Evolutionary conservation across 1,140 invertebrate species (phyloP).

Genomic region (Medauroidea extradentata): DNA sequence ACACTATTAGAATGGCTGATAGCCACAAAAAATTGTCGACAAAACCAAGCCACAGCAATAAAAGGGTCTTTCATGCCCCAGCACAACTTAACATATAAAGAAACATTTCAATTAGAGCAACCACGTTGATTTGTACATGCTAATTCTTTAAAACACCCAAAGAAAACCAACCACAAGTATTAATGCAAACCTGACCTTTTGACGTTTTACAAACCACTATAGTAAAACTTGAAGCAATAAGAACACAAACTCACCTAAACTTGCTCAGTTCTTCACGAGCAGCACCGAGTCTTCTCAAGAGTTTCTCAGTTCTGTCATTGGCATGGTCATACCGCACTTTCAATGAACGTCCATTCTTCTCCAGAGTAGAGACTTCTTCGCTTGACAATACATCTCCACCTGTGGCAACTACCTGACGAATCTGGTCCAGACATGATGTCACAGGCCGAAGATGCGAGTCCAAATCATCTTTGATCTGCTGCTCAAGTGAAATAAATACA

Average conservation of each 20-base stretch:
- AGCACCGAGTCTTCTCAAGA: slow-evolving; percentile 68
- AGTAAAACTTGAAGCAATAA: too few species aligned
- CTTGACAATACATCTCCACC: slow-evolving; percentile 84
- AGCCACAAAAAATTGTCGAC: too few species aligned
- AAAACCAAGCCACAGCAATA: too few species aligned
- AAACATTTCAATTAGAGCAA: too few species aligned
- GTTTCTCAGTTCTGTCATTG: slow-evolving; percentile 68
- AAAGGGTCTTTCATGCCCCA: too few species aligned
- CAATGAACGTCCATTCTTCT: slow-evolving; percentile 76
- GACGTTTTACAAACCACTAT: too few species aligned
- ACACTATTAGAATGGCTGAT: too few species aligned
- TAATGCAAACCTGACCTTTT: too few species aligned
- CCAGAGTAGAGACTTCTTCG: slow-evolving; percentile 81
- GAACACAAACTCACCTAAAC: slow-evolving; percentile 56
- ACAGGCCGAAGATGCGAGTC: slow-evolving; percentile 82
- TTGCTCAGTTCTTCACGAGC: slow-evolving; percentile 86
- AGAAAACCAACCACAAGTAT: too few species aligned
- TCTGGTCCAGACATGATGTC: slow-evolving; percentile 83
- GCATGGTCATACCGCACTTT: slow-evolving; percentile 81
- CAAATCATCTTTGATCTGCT: slow-evolving; percentile 89
- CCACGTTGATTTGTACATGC: too few species aligned
- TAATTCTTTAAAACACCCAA: too few species aligned
- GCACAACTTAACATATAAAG: too few species aligned
- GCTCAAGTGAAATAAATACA: slow-evolving; percentile 26
- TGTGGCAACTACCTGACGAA: slow-evolving; percentile 83